A percentile compares a stretch with the other conserved stretches of the same genome.
phyloP scores from a whole-genome alignment of 2,888 invertebrate genomes.

The Scrobipalpa atriplicella region DNA sequence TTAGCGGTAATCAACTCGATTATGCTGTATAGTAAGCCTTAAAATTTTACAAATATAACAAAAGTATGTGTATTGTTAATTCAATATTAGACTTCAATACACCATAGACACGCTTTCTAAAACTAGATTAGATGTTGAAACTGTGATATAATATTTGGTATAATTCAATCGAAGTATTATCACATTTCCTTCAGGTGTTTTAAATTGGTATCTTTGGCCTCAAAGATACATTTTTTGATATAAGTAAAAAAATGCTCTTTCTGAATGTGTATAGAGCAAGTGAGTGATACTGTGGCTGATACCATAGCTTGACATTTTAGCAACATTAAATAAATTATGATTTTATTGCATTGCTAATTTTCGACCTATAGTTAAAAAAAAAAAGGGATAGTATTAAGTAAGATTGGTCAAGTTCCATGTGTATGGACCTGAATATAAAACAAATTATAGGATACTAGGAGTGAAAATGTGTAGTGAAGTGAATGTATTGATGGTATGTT shows the following conservation, averaged over 20 bases:
- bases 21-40: constrained; percentile 15
- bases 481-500: constrained; percentile 37
- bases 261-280: background rate
- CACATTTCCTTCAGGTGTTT: constrained; percentile 24
- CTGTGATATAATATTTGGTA: constrained; percentile 64
- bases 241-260: background rate
- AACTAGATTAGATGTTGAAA: constrained; percentile 47
- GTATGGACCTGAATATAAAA: constrained; percentile 1
- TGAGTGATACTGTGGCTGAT: constrained; percentile 8
- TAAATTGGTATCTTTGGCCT: constrained; percentile 13
- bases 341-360: constrained; percentile 20
- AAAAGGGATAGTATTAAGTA: constrained; percentile 13
- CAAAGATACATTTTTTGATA: constrained; percentile 6
- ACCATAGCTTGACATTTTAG: constrained; percentile 8
- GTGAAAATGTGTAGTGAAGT: constrained; percentile 23
- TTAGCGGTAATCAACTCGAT: constrained; percentile 14
- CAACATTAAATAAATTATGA: background rate
- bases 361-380: background rate
- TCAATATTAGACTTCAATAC: constrained; percentile 5
- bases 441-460: constrained; percentile 19
- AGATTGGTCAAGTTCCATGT: constrained; percentile 17
- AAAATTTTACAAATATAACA: background rate
- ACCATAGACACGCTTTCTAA: constrained; percentile 17
- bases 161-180: constrained; percentile 31
- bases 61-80: background rate